Percentiles rank a stretch among this genome's conserved stretches.
Conservation (phyloP, 2,113 vertebrate genomes). For the Andinoacara biseriatus region DNA sequence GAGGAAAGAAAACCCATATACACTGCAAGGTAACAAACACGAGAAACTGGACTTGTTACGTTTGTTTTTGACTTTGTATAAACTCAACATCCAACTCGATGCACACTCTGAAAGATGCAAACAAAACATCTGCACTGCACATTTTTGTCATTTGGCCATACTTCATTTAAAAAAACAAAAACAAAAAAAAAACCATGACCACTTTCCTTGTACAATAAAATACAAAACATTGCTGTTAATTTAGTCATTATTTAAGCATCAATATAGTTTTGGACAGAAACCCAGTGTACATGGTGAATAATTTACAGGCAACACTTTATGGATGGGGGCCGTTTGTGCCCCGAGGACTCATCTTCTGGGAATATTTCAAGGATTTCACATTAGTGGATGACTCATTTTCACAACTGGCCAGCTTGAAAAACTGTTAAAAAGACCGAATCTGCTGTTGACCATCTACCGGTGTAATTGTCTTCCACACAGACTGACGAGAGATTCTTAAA, state of each 20-base stretch:
- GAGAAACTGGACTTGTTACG: conserved; percentile 6
- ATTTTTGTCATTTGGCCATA: conserved; percentile 41
- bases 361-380: conserved; percentile 31
- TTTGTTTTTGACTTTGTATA: conserved; percentile 3
- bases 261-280: conserved; percentile 1
- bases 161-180: conserved; percentile 53
- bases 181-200: conserved; percentile 33
- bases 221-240: conserved; percentile 27
- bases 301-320: conserved; percentile 11
- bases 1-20: conserved; percentile 8
- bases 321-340: not conserved
- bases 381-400: conserved; percentile 18
- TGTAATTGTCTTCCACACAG: not conserved
- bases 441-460: not conserved
- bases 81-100: conserved; percentile 25
- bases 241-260: conserved; percentile 21
- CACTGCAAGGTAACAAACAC: conserved; percentile 26
- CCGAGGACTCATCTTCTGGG: not conserved
- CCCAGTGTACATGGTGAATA: conserved; percentile 29
- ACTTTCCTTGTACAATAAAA: conserved; percentile 58
- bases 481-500: conserved; percentile 75
- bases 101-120: conserved; percentile 48
- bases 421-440: conserved; percentile 9
- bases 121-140: conserved; percentile 57
- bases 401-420: conserved; percentile 19